phyloP scores from a whole-genome alignment of 2,888 invertebrate genomes.

The Hesperia comma region DNA sequence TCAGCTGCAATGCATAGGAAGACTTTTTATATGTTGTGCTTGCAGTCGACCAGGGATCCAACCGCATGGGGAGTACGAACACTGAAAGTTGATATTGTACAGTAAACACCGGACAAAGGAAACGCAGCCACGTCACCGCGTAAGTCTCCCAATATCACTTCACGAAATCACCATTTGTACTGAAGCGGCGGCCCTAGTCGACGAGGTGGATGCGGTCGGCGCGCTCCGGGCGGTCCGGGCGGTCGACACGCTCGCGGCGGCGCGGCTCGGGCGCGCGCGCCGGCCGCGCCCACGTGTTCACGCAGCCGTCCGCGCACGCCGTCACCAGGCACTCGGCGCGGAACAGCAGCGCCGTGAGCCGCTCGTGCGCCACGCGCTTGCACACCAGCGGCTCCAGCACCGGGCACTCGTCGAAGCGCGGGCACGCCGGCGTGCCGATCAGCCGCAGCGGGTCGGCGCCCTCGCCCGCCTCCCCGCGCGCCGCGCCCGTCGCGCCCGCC shows the following conservation, averaged over 20 bases:
- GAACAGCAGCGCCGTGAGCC: slow-evolving; percentile 97
- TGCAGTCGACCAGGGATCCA: background rate
- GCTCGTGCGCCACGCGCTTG: slow-evolving; percentile 98
- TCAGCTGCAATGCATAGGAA: no score
- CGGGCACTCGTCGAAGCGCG: slow-evolving; percentile 98
- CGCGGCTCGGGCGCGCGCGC: slow-evolving; percentile 46
- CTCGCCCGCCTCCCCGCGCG: slow-evolving; percentile 61
- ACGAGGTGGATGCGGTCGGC: slow-evolving; percentile 48
- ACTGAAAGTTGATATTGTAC: background rate
- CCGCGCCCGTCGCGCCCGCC: slow-evolving; percentile 67
- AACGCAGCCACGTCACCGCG: slow-evolving; percentile 1
- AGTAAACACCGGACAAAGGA: slow-evolving; percentile 4
- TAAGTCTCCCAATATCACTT: background rate
- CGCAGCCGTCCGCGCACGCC: slow-evolving; percentile 99
- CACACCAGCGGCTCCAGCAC: slow-evolving; percentile 98
- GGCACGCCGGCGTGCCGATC: slow-evolving; percentile 96
- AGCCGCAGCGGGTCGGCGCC: slow-evolving; percentile 89
- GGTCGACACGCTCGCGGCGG: slow-evolving; percentile 53
- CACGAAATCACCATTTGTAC: slow-evolving; percentile 23
- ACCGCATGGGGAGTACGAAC: background rate
- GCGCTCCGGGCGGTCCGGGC: no score
- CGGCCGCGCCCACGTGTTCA: slow-evolving; percentile 99
- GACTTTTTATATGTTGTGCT: background rate
- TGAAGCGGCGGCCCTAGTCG: slow-evolving; percentile 53
- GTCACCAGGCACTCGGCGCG: slow-evolving; percentile 97